phyloP scores from a whole-genome alignment of 2,797 vertebrate species.

The Phoebastria nigripes region DNA sequence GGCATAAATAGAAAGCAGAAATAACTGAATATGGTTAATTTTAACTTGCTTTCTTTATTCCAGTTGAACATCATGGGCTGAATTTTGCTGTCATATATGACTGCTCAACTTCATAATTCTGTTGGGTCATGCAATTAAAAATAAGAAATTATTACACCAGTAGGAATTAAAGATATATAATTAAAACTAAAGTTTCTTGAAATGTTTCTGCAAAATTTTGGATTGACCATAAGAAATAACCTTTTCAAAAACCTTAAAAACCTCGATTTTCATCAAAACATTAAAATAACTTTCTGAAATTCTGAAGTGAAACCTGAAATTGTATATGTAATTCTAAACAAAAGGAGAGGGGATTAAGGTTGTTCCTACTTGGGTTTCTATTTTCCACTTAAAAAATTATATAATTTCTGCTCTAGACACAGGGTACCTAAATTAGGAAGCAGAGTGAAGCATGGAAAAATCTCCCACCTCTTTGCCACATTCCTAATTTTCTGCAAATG shows the following conservation, averaged over 20 bases:
- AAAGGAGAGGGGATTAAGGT: fast-evolving
- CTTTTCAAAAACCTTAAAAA: not conserved
- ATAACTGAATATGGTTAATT: not conserved
- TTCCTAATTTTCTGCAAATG: not conserved
- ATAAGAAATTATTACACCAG: not conserved
- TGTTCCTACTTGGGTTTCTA: not conserved
- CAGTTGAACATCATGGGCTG: not conserved
- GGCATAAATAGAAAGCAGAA: not conserved
- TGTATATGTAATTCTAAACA: not conserved
- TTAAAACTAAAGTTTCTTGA: not conserved
- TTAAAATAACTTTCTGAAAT: not conserved
- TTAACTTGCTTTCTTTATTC: not conserved
- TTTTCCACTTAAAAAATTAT: not conserved
- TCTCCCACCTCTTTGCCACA: not conserved
- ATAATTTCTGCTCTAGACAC: not conserved
- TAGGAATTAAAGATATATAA: not conserved
- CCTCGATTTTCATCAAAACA: not conserved
- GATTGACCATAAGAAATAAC: not conserved
- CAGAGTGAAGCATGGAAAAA: not conserved
- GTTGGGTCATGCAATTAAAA: not conserved
- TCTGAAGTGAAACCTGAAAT: not conserved
- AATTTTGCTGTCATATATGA: not conserved
- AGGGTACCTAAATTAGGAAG: not conserved
- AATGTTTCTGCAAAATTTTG: not conserved
- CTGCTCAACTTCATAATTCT: not conserved